Conservation (phyloP, 2,888 invertebrate species). For the Amphipoea oculea region DNA sequence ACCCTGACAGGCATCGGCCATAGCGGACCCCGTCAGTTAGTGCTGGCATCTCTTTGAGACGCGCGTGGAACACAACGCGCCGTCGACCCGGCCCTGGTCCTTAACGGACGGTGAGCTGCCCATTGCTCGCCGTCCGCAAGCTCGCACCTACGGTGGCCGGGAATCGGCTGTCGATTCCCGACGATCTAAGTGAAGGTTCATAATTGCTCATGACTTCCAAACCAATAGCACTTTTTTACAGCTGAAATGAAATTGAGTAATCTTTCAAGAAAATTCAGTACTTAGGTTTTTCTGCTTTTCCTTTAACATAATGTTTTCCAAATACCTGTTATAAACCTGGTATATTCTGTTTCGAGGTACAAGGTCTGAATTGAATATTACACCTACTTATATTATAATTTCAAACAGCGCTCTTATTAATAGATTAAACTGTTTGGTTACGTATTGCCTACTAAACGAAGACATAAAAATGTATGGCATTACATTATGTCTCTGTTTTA, state of each 20-base stretch:
- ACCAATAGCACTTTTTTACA: neutral
- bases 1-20: no score
- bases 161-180: no score
- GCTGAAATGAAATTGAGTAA: neutral
- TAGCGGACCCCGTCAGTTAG: no score
- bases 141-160: no score
- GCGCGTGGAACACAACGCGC: no score
- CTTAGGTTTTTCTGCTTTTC: neutral
- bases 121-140: no score
- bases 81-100: no score
- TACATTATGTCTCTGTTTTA: conserved; percentile 37
- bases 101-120: no score
- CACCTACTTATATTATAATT: neutral
- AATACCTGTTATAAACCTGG: neutral
- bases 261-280: neutral
- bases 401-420: neutral
- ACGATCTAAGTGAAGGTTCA: neutral
- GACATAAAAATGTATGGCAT: conserved; percentile 38
- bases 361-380: neutral
- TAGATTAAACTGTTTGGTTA: conserved; percentile 9
- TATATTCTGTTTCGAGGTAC: neutral
- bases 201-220: neutral
- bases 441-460: conserved; percentile 33
- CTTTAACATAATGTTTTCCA: neutral
- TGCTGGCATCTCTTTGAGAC: no score